phyloP scores from a whole-genome alignment of 2,888 invertebrate species.

The Notodonta ziczac region DNA sequence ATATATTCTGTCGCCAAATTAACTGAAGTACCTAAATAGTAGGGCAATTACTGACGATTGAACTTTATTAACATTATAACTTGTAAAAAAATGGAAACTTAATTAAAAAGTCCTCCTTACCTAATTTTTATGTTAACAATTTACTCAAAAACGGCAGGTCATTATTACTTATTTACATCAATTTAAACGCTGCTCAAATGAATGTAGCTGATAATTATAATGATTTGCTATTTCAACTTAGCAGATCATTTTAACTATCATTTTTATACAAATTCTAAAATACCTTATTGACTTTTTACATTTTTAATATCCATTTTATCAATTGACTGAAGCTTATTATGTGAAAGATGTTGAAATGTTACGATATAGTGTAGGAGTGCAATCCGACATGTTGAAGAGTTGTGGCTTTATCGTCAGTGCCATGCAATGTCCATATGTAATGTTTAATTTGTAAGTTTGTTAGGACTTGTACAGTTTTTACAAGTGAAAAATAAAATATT shows the following conservation, averaged over 20 bases:
- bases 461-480: constrained; percentile 86
- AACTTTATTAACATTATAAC: constrained; percentile 25
- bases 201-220: constrained; percentile 20
- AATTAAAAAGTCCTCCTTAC: background rate
- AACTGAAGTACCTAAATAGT: constrained; percentile 21
- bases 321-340: constrained; percentile 59
- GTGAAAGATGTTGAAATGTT: constrained; percentile 50
- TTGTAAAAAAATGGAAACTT: background rate
- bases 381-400: constrained; percentile 47
- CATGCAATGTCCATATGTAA: constrained; percentile 83
- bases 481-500: constrained; percentile 83
- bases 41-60: constrained; percentile 43
- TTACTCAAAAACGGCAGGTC: constrained; percentile 9
- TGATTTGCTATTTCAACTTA: constrained; percentile 23
- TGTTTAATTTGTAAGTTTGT: constrained; percentile 82
- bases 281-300: constrained; percentile 36
- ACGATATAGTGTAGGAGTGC: constrained; percentile 53
- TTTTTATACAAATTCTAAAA: constrained; percentile 35
- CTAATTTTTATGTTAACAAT: background rate
- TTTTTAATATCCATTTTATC: constrained; percentile 39
- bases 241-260: constrained; percentile 27
- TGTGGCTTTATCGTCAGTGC: constrained; percentile 71
- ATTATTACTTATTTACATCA: constrained; percentile 12
- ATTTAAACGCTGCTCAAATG: constrained; percentile 26
- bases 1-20: constrained; percentile 43